phyloP scores from a whole-genome alignment of 1,140 invertebrate species.

The Hyposmocoma kahamanoa region DNA sequence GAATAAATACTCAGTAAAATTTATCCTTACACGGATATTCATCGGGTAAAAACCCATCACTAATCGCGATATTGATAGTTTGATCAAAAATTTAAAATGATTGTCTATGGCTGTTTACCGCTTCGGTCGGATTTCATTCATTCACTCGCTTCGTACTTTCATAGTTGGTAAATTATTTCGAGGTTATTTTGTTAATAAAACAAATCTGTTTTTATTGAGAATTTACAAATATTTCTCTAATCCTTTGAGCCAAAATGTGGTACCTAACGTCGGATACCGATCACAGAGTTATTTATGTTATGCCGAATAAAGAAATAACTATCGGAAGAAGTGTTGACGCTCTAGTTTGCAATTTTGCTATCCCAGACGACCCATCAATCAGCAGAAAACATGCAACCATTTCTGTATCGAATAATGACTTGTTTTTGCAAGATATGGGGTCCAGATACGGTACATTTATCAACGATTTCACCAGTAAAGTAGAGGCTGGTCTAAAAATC shows the following conservation, averaged over 20 bases:
- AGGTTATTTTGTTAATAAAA: too few species aligned
- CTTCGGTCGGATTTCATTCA: too few species aligned
- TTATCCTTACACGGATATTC: too few species aligned
- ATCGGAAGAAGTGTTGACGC: slow-evolving; percentile 48
- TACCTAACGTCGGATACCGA: slow-evolving; percentile 45
- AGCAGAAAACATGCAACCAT: slow-evolving; percentile 73
- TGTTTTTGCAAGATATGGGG: slow-evolving; percentile 63
- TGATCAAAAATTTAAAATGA: too few species aligned
- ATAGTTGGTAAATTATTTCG: too few species aligned
- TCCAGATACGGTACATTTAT: slow-evolving; percentile 75
- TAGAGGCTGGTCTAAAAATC: slow-evolving; percentile 35
- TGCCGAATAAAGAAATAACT: slow-evolving; percentile 30
- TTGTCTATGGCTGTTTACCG: too few species aligned
- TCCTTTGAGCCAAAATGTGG: slow-evolving; percentile 48
- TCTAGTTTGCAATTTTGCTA: slow-evolving; percentile 52
- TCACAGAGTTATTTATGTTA: slow-evolving; percentile 45
- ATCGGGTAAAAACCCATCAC: too few species aligned
- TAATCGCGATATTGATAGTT: too few species aligned
- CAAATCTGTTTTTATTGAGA: too few species aligned
- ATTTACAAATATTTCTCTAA: too few species aligned
- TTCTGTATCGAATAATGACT: slow-evolving; percentile 25
- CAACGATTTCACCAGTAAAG: slow-evolving; percentile 52
- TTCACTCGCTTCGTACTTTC: too few species aligned
- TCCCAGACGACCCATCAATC: slow-evolving; percentile 71
- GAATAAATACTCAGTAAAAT: too few species aligned